Percentiles rank a stretch among this genome's conserved stretches.
These are phyloP conservation scores for Cephus sareptanus DNA, from an alignment of 2,888 invertebrate species.

Conservation along the genomic window DNA sequence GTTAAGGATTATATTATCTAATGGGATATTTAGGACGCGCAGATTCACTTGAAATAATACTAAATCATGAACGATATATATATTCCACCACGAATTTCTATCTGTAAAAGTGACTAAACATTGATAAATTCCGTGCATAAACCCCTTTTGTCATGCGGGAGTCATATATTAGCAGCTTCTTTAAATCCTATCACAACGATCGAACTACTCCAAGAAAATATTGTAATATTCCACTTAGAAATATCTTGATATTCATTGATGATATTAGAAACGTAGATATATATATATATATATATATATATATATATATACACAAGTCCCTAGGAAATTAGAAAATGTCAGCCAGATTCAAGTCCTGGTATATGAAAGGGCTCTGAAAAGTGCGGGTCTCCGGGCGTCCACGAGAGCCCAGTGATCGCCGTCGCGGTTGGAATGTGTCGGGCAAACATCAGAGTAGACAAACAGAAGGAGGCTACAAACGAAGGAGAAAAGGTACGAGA, in stretches of 20 bases:
- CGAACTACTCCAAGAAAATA: no score
- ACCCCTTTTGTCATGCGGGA: not conserved
- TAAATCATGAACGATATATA: not conserved
- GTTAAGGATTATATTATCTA: not conserved
- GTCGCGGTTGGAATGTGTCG: conserved; percentile 48
- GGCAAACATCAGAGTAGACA: conserved; percentile 54
- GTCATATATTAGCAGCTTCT: not conserved
- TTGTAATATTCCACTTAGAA: not conserved
- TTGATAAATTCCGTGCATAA: not conserved
- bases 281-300: not conserved
- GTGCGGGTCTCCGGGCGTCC: not conserved
- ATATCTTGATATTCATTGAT: not conserved
- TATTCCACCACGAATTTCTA: not conserved
- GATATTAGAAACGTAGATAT: not conserved
- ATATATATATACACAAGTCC: not conserved
- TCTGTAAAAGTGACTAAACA: not conserved
- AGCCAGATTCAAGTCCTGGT: not conserved
- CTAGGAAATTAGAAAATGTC: not conserved
- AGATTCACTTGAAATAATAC: not conserved
- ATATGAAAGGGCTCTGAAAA: not conserved
- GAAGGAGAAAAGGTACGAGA: conserved; percentile 6
- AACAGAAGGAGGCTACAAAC: conserved; percentile 42
- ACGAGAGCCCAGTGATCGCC: not conserved
- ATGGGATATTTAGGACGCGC: not conserved
- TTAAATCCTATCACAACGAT: no score